Conservation (phyloP, 2,888 invertebrate species). For the Thalpophila matura region DNA sequence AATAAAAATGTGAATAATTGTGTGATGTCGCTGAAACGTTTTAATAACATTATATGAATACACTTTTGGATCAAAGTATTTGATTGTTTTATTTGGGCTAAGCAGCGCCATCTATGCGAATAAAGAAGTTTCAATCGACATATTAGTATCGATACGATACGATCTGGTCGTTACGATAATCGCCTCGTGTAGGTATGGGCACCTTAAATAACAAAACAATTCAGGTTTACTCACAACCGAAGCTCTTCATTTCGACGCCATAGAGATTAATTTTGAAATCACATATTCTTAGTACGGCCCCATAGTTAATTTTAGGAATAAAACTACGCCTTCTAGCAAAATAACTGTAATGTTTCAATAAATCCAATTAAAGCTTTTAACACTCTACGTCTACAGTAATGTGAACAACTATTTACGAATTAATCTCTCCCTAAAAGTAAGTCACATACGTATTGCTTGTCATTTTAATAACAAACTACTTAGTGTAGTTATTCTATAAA, state of each 20-base stretch:
- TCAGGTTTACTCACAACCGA: too few species aligned
- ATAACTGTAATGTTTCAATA: conserved; percentile 57
- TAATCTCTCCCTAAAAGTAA: conserved; percentile 26
- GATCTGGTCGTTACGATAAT: too few species aligned
- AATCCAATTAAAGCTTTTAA: conserved; percentile 66
- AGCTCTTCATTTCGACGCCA: too few species aligned
- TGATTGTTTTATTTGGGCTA: conserved; percentile 63
- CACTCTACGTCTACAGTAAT: conserved; percentile 54
- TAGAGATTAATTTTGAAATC: too few species aligned
- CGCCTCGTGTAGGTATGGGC: too few species aligned
- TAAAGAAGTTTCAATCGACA: not conserved
- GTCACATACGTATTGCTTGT: conserved; percentile 45
- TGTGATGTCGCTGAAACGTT: conserved; percentile 87
- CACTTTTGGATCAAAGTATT: conserved; percentile 86
- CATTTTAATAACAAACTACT: conserved; percentile 21
- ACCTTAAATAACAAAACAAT: too few species aligned
- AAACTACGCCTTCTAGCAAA: conserved; percentile 47
- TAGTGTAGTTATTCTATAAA: conserved; percentile 33
- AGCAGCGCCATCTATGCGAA: conserved; percentile 20
- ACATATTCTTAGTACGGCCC: too few species aligned
- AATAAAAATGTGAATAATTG: conserved; percentile 86
- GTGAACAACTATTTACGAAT: conserved; percentile 33
- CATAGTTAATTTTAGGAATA: conserved; percentile 26
- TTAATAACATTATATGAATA: conserved; percentile 87
- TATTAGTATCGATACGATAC: too few species aligned